Percentiles rank a stretch among this genome's conserved stretches.
Conservation (phyloP, 64 coral and sea anemone genomes). For the Stylophora pistillata region DNA sequence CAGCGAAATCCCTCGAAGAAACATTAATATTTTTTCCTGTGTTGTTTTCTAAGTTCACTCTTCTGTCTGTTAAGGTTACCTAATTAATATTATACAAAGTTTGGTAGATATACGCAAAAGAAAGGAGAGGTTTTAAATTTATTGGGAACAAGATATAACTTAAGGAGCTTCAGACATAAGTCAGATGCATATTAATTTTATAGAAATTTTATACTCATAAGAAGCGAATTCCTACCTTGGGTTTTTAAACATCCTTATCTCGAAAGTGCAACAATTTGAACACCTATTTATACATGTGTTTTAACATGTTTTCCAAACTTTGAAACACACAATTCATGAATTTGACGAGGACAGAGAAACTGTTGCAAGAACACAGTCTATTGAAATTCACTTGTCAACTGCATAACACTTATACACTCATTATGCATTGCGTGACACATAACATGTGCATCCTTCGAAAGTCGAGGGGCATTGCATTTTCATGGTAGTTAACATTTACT, state of each 20-base stretch:
- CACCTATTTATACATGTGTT: background rate
- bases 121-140: slow-evolving; percentile 5
- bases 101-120: slow-evolving; percentile 1
- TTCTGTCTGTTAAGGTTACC: background rate
- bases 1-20: background rate
- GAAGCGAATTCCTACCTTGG: slow-evolving; percentile 3
- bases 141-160: slow-evolving; percentile 4
- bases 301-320: background rate
- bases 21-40: background rate
- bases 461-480: background rate
- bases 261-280: background rate
- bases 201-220: slow-evolving; percentile 22
- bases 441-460: background rate
- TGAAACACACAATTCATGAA: background rate
- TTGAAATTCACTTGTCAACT: background rate
- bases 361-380: background rate
- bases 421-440: background rate
- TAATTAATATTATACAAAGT: background rate
- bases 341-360: slow-evolving; percentile 1
- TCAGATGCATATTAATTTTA: slow-evolving; percentile 33
- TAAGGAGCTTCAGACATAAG: background rate
- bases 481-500: too few relatives aligned
- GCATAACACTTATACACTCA: background rate
- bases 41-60: slow-evolving; percentile 3
- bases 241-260: slow-evolving; percentile 21